Conservation (phyloP, 1,140 invertebrate species). For the Aphelinus atriplicis region DNA sequence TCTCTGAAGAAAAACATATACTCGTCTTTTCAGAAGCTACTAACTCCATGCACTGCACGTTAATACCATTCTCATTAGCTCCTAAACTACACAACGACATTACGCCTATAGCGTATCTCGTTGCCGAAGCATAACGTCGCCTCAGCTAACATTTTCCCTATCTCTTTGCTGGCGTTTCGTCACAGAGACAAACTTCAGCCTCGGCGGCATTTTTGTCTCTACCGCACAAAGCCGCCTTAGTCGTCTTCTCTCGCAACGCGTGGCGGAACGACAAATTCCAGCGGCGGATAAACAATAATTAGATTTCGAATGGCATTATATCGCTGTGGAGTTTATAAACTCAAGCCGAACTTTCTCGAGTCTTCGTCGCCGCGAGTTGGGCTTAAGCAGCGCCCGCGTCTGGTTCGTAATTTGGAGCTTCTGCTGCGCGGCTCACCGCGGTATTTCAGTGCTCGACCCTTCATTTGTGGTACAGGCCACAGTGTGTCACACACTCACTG, state of each 20-base stretch:
- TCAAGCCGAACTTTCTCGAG: slow-evolving; percentile 4
- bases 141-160: background rate
- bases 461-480: too few species aligned
- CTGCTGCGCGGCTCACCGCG: background rate
- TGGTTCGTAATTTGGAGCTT: background rate
- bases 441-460: too few species aligned
- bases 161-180: background rate
- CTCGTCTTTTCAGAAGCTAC: too few species aligned
- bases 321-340: background rate
- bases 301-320: slow-evolving; percentile 27
- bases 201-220: slow-evolving; percentile 5
- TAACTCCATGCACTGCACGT: too few species aligned
- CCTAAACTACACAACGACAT: slow-evolving; percentile 19
- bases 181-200: background rate
- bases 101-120: background rate
- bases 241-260: background rate
- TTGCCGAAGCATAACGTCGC: background rate
- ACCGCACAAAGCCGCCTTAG: slow-evolving; percentile 1
- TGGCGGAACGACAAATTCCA: background rate
- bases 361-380: background rate
- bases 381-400: too few species aligned
- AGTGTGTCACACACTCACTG: too few species aligned
- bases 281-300: slow-evolving; percentile 26
- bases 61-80: background rate
- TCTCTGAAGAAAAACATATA: too few species aligned